Base-by-base conservation (phyloP, 1,140 invertebrate genomes). In the Drosophila sp. region DNA sequence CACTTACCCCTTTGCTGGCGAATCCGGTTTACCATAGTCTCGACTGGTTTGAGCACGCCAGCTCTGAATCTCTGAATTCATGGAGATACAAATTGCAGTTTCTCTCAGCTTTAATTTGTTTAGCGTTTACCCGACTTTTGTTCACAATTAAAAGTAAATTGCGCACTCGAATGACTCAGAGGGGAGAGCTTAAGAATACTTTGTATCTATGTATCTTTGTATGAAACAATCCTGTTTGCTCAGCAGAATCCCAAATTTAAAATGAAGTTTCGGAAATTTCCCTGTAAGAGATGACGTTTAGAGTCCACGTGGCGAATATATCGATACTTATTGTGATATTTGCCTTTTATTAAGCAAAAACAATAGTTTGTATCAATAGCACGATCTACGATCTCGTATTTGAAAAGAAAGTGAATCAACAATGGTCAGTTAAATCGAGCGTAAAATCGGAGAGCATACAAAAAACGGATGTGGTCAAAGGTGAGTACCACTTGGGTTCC, bases 81-180 rank as follows among this genome's bases (percentile, higher is more conserved):
- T 40, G 9, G 8, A 48, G 25, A 66, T 58, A 58, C 54, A 48
- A 67, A 45, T 61, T 70, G 46, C 38, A 38, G 76, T 75, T 86
- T 76, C 74, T 65, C 29, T 62, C 78, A 75, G 86, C 86, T 90
- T 86, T 89, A 72, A 89, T 89, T 89, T 90, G 86, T 90, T 89
- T 76, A 82, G 59, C 76, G 86, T 90, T 89, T 89, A 74, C 14
- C 38, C 69, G 62, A 80, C 50, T 86, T 89, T 81, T 79, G 76
- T 89, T 89, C 78, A 90, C 81, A 90, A 89, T 90, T 89, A 86
- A 89, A 87, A 74, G 78, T 53, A 82, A 76, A 89, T 89, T 89
- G 79, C 64, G 38, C 67, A 77, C 77, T 73, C 74, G 73, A 73
- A 45, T 67, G 71, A n/a, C 34, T 40, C 48, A 54, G 58, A 64